Evolutionary conservation across 2,797 vertebrate species (phyloP), one percentile per base, ranked within the genome.

Genomic region (Ambastaia sidthimunki): DNA sequence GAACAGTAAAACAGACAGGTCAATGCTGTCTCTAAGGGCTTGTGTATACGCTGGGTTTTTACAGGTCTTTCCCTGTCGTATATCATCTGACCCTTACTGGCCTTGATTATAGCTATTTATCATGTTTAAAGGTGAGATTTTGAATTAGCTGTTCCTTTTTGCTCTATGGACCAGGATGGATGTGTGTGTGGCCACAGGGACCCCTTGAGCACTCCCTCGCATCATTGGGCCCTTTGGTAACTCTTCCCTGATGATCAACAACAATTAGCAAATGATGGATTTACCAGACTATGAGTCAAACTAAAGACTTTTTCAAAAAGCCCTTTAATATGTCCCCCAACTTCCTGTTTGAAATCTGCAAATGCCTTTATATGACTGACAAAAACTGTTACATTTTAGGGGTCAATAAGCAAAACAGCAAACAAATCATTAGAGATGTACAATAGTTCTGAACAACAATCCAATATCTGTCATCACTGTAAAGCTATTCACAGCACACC

Each of bases 401-500:
- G 15, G 63, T 47, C 63, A 74, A n/a, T 19, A 48, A 16, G 15
- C 23, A 44, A 10, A 66, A 76, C 4, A 18, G 10, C 16, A 37
- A 57, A n/a, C 16, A 13, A 67, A 69, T 37, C 18, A 69, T 48
- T 16, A 10, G 4, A 25, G 21, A 59, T 68, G 41, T 78, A 77
- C 52, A 69, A 48, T 21, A 47, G 50, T 28, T 28, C 48, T 67
- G 37, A 76, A 59, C 65, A 77, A 47, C 37, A 73, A 69, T 41
- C 11, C 31, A 25, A 23, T 12, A n/a, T 47, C 50, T 59, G 44
- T 71, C 62, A 68, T 67, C 65, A 55, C 52, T 31, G 50, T 59
- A 73, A 74, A 31, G 54, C 23, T 16, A 25, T 63, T 62, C 73
- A 44, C 50, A 69, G 52, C 63, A 54, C 28, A 28, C 11, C 67